Evolutionary conservation across 2,797 vertebrate species (phyloP).

Genomic region (Pachyuromys duprasi): DNA sequence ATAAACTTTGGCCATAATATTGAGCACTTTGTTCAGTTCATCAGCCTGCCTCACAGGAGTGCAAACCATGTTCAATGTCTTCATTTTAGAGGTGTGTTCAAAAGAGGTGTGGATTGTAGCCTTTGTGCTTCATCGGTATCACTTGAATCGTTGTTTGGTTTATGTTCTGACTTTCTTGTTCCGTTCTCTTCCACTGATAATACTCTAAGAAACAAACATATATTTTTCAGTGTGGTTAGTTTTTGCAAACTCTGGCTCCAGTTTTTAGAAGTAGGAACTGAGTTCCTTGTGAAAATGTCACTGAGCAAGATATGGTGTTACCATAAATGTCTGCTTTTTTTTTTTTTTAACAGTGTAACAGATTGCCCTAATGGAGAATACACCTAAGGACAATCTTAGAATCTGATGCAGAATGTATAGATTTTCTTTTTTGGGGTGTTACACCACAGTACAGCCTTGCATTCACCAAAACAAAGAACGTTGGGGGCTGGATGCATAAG

Average conservation of each 20-base stretch:
- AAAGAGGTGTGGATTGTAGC: background rate
- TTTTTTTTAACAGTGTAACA: background rate
- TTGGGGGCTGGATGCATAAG: background rate
- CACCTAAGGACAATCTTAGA: background rate
- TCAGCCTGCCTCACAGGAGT: background rate
- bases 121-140: background rate
- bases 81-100: background rate
- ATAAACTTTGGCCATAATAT: background rate
- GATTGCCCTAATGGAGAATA: background rate
- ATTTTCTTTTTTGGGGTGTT: background rate
- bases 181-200: background rate
- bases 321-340: background rate
- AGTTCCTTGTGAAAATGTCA: background rate
- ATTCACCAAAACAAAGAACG: background rate
- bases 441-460: background rate
- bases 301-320: background rate
- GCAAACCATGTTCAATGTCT: background rate
- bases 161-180: background rate
- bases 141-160: background rate
- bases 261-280: background rate
- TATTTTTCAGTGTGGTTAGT: background rate
- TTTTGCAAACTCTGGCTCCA: background rate
- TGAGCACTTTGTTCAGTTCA: background rate
- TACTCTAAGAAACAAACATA: background rate
- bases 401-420: background rate